Percentiles rank a stretch among this genome's conserved stretches.
Conservation (phyloP, 2,888 invertebrate genomes). For the Allolobophora icterica region DNA sequence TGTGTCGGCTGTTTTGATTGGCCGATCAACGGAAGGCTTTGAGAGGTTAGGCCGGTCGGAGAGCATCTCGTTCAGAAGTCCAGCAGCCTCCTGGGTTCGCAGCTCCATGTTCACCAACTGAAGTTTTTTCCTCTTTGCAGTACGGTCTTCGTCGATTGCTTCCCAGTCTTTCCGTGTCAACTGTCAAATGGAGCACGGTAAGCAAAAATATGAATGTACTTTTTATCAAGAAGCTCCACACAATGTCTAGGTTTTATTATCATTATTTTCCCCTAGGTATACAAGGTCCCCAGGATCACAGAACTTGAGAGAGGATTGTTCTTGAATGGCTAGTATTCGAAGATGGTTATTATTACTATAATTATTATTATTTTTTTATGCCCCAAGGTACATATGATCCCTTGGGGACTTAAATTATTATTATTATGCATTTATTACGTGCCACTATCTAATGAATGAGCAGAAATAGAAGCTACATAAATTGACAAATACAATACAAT, state of each 20-base stretch:
- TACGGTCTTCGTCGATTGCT: neutral
- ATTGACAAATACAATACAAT: too few relatives aligned
- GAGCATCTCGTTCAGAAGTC: constrained; percentile 56
- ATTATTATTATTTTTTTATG: too few relatives aligned
- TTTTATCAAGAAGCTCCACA: neutral
- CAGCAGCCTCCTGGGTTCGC: constrained; percentile 54
- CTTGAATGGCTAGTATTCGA: too few relatives aligned
- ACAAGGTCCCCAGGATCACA: too few relatives aligned
- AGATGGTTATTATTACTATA: too few relatives aligned
- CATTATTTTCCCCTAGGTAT: neutral
- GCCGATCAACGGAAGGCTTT: neutral
- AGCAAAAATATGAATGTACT: neutral
- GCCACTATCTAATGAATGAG: too few relatives aligned
- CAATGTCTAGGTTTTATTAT: neutral
- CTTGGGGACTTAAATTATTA: too few relatives aligned
- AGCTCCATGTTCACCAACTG: constrained; percentile 51
- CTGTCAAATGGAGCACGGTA: neutral
- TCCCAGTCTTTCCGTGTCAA: neutral
- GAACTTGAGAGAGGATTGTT: too few relatives aligned
- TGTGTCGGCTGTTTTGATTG: neutral
- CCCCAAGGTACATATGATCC: too few relatives aligned
- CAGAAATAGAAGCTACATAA: too few relatives aligned
- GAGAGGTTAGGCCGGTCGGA: constrained; percentile 48
- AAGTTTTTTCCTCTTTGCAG: constrained; percentile 39
- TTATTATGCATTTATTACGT: too few relatives aligned